These are phyloP conservation scores for Microcebus lehilahytsara DNA, from an alignment of 2,113 vertebrate genomes.

Conservation along the genomic window DNA sequence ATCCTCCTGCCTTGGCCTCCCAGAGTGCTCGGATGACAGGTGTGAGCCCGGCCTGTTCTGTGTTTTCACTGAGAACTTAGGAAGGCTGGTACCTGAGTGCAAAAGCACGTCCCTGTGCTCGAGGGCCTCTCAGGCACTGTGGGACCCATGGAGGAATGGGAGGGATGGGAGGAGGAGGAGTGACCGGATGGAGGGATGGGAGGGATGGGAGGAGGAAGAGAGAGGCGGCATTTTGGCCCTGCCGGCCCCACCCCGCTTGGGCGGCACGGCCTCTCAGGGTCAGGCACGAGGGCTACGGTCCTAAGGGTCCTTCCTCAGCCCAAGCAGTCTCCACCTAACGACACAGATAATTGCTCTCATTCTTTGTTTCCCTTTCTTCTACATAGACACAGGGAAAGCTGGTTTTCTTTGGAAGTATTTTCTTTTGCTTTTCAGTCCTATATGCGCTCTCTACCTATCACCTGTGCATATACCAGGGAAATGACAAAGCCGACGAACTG, in stretches of 20 bases:
- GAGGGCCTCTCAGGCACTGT: background rate
- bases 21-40: too few species aligned
- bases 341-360: background rate
- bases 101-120: background rate
- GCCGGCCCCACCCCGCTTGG: background rate
- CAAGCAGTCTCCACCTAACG: background rate
- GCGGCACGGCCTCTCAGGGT: fast-evolving
- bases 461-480: too few species aligned
- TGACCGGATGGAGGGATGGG: too few species aligned
- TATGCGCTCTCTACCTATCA: fast-evolving
- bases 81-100: background rate
- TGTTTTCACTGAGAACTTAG: background rate
- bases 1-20: too few species aligned
- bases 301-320: too few species aligned
- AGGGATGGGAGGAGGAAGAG: too few species aligned
- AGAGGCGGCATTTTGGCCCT: background rate
- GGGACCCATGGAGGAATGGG: too few species aligned
- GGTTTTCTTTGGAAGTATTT: background rate
- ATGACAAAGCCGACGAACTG: fast-evolving
- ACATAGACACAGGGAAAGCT: too few species aligned
- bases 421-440: background rate
- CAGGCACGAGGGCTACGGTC: too few species aligned
- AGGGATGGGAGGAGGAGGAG: too few species aligned
- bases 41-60: too few species aligned
- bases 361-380: background rate